Evolutionary conservation across 2,888 invertebrate species (phyloP).

Genomic region (Atethmia centrago): DNA sequence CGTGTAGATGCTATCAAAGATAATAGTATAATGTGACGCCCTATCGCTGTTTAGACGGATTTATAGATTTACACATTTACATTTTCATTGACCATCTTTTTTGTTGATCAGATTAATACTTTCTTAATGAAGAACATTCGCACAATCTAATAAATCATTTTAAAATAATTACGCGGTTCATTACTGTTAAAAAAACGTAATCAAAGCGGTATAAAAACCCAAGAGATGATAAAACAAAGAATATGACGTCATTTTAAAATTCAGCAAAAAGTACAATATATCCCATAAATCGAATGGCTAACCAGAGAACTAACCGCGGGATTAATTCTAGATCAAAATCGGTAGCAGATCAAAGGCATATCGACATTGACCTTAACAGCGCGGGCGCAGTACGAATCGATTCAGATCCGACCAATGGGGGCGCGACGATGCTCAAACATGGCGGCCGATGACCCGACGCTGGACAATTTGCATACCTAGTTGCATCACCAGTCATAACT

Average conservation of each 20-base stretch:
- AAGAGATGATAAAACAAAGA: not conserved
- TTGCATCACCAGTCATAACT: slow-evolving; percentile 84
- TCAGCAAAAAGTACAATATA: slow-evolving; percentile 32
- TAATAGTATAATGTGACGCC: slow-evolving; percentile 80
- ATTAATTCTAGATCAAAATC: slow-evolving; percentile 73
- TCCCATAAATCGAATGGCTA: slow-evolving; percentile 40
- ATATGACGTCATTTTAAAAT: not conserved
- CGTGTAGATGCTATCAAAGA: slow-evolving; percentile 77
- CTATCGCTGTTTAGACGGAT: slow-evolving; percentile 71
- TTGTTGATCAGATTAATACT: not conserved
- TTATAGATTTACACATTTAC: slow-evolving; percentile 71
- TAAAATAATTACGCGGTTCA: not conserved
- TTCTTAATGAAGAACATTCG: not conserved
- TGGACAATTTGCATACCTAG: slow-evolving; percentile 87
- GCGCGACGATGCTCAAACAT: slow-evolving; percentile 81
- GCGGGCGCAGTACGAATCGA: slow-evolving; percentile 87
- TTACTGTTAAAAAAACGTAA: not conserved
- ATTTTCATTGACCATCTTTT: slow-evolving; percentile 10
- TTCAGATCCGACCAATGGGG: slow-evolving; percentile 82
- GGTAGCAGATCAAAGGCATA: slow-evolving; percentile 86
- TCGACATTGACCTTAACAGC: slow-evolving; percentile 88
- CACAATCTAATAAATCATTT: not conserved
- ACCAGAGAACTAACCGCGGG: slow-evolving; percentile 44
- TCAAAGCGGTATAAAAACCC: not conserved
- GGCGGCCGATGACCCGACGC: slow-evolving; percentile 83